A percentile compares a stretch with the other conserved stretches of the same genome.
These are phyloP conservation scores for Atethmia centrago DNA, from an alignment of 2,888 invertebrate genomes.

Conservation along the genomic window DNA sequence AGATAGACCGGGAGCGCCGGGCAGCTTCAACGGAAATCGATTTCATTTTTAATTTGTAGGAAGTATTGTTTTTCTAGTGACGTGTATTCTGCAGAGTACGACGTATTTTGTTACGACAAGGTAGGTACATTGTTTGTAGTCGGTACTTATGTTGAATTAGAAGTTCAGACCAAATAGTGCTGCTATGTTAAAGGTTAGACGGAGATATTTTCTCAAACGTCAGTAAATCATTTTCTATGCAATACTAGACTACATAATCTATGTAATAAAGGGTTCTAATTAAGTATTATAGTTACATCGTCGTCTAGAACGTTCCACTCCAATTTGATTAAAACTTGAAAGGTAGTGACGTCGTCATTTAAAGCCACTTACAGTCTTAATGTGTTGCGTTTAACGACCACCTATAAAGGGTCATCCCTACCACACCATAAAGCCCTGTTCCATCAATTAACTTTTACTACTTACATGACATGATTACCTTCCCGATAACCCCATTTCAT, in stretches of 20 bases:
- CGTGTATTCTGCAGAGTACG: not conserved
- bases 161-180: not conserved
- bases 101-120: not conserved
- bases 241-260: too few species aligned
- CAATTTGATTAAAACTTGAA: slow-evolving; percentile 52
- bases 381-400: slow-evolving; percentile 59
- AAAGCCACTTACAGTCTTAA: slow-evolving; percentile 53
- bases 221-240: too few species aligned
- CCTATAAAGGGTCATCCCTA: slow-evolving; percentile 53
- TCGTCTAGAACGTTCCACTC: slow-evolving; percentile 22
- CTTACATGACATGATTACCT: slow-evolving; percentile 57
- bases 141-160: not conserved
- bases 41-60: slow-evolving; percentile 28
- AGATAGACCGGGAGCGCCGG: slow-evolving; percentile 70
- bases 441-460: slow-evolving; percentile 61
- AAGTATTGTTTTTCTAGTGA: slow-evolving; percentile 15
- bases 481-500: slow-evolving; percentile 49
- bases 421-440: slow-evolving; percentile 52
- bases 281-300: not conserved
- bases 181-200: not conserved
- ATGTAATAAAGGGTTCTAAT: too few species aligned
- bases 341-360: slow-evolving; percentile 39
- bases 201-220: not conserved
- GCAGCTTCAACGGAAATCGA: slow-evolving; percentile 19
- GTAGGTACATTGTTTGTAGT: not conserved